Evolutionary conservation across 2,797 vertebrate genomes (phyloP).

Genomic region (Borostomias antarcticus): DNA sequence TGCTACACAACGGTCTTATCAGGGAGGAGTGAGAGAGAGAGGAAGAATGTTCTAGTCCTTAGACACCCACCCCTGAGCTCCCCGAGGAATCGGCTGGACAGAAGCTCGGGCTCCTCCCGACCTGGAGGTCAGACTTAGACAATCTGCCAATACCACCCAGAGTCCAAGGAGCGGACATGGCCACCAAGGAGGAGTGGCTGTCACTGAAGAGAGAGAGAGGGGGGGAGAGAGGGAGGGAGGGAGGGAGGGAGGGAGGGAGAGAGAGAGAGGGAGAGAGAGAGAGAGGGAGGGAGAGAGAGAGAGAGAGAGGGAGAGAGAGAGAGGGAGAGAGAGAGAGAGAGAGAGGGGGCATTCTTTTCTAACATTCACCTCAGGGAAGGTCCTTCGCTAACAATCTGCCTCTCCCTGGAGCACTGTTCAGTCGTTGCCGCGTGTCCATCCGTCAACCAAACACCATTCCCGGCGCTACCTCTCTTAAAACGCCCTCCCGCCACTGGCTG

Average conservation of each 20-base stretch:
- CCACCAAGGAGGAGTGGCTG: too few species aligned
- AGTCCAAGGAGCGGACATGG: slow-evolving; percentile 60
- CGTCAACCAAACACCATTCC: slow-evolving; percentile 27
- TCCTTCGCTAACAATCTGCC: slow-evolving; percentile 22
- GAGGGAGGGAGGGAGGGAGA: too few species aligned
- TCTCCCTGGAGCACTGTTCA: slow-evolving; percentile 11
- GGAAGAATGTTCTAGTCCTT: background rate
- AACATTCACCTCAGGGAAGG: slow-evolving; percentile 27
- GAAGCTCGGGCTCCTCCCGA: slow-evolving; percentile 47
- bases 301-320: slow-evolving; percentile 9
- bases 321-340: background rate
- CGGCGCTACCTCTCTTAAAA: slow-evolving; percentile 51
- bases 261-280: background rate
- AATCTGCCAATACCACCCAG: slow-evolving; percentile 67
- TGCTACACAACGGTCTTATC: too few species aligned
- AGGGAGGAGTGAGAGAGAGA: background rate
- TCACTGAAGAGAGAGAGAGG: too few species aligned
- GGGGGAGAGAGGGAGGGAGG: background rate
- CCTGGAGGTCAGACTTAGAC: slow-evolving; percentile 65
- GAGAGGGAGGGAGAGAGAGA: background rate
- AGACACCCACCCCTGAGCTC: slow-evolving; percentile 4
- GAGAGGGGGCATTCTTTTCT: too few species aligned
- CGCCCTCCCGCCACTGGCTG: slow-evolving; percentile 17
- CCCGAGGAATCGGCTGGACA: slow-evolving; percentile 28
- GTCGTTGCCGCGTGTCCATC: slow-evolving; percentile 38